Percentiles rank a stretch among this genome's conserved stretches.
These are phyloP conservation scores for Pseudachorutes palmiensis DNA, from an alignment of 1,140 invertebrate genomes.

Conservation along the genomic window DNA sequence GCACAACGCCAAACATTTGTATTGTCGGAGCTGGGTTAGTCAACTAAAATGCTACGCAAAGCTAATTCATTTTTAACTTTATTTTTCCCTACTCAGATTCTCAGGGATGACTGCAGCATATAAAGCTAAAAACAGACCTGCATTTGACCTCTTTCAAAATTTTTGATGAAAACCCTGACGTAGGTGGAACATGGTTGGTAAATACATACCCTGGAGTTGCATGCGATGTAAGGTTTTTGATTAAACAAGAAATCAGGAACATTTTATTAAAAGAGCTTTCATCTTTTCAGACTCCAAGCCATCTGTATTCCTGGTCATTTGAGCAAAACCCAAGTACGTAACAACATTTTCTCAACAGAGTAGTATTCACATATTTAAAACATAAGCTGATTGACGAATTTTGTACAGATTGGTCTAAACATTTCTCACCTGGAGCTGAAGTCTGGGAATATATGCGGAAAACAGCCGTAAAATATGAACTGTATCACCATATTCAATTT, in stretches of 20 bases:
- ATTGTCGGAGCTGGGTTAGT: slow-evolving; percentile 8
- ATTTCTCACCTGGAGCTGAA: slow-evolving; percentile 2
- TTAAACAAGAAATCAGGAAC: neutral
- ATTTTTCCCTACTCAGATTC: slow-evolving; percentile 11
- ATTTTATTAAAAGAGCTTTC: neutral
- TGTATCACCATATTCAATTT: slow-evolving; percentile 18
- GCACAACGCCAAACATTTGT: slow-evolving; percentile 4
- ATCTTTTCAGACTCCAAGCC: neutral
- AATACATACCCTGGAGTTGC: slow-evolving; percentile 19
- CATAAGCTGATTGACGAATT: neutral
- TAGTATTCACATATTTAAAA: too few relatives aligned
- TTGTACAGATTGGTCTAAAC: slow-evolving; percentile 3
- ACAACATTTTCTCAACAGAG: too few relatives aligned
- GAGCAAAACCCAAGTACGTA: slow-evolving; percentile 9
- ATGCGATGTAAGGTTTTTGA: neutral
- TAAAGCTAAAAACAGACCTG: slow-evolving; percentile 17
- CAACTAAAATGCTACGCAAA: neutral
- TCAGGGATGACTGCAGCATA: slow-evolving; percentile 20
- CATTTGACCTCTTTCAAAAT: neutral
- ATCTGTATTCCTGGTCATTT: neutral
- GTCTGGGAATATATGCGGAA: slow-evolving; percentile 14
- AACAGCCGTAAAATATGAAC: slow-evolving; percentile 17
- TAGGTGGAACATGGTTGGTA: slow-evolving; percentile 22
- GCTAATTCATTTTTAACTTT: neutral
- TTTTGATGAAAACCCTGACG: slow-evolving; percentile 16